Base-by-base conservation (phyloP, 2,888 invertebrate species). In the Amblyjoppa fuscipennis region DNA sequence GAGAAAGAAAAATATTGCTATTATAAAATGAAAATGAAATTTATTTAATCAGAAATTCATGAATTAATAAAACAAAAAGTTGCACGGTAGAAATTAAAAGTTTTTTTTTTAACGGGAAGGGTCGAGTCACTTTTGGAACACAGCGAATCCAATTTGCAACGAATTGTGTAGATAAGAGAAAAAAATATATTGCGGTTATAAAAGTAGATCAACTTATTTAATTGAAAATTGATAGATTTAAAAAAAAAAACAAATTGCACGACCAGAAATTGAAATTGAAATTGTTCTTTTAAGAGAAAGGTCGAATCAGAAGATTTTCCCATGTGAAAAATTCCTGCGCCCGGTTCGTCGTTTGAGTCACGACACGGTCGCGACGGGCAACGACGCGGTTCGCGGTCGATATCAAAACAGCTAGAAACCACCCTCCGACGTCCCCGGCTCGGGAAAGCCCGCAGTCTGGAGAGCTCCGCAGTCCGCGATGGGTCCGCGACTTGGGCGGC, bases 401-500 rank as follows among this genome's bases (percentile, higher is more conserved):
- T 89, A 90, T 68, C 76, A 59, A 81, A 74, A 85, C 59, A 80
- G 25, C 78, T 68, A 20, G 73, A 53, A 78, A 28, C 34, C 53
- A 64, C 64, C 64, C 82, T 83, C 59, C 75, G 75, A 73, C 38
- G 20, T 76, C 73, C 53, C 56, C 38, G 68, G n/a, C 59, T 59
- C 59, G 66, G 78, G 31, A 66, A 38, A 13, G n/a, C 7, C 41
- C 59, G n/a, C 51, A 64, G 76, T 71, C 71, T 61, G 49, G 56
- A 66, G 28, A 25, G 2, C 69, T 71, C 61, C 80, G 85, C 89
- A 87, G 89, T 88, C 84, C 81, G 88, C 88, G 81, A 93, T 93
- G 93, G 93, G 93, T 69, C 87, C 90, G 41, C 92, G 89, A 84
- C 85, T 92, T 56, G 89, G 92, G 20, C 90, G 86, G 38, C 81